Conservation (phyloP, 2,113 vertebrate genomes). For the Solea senegalensis region DNA sequence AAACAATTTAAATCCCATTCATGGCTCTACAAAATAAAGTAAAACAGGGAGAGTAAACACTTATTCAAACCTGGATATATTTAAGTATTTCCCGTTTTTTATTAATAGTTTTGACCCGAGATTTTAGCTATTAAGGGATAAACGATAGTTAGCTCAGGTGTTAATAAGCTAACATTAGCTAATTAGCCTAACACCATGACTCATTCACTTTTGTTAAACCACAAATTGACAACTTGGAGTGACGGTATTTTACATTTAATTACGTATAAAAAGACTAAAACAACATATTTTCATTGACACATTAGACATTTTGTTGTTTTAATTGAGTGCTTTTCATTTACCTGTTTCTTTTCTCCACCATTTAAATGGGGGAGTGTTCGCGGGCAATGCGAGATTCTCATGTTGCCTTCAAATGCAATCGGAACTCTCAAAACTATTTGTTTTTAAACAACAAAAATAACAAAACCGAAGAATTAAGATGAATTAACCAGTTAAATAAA, state of each 20-base stretch:
- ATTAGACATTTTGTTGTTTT: no score
- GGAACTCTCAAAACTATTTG: not conserved
- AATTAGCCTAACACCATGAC: not conserved
- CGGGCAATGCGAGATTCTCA: not conserved
- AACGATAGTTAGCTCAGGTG: not conserved
- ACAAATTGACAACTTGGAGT: not conserved
- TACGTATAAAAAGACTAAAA: not conserved
- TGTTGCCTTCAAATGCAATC: constrained; percentile 26
- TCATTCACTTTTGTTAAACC: not conserved
- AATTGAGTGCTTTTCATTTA: not conserved
- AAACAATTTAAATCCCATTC: not conserved
- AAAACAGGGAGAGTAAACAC: not conserved
- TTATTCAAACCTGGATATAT: not conserved
- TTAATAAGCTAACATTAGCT: constrained; percentile 1
- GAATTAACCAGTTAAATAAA: not conserved
- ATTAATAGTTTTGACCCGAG: not conserved
- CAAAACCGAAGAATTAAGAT: no score
- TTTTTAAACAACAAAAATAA: no score
- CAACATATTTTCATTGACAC: no score
- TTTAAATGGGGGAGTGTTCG: not conserved
- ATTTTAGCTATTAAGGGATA: not conserved
- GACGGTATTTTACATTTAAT: not conserved
- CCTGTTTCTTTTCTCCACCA: not conserved
- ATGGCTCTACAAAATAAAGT: not conserved
- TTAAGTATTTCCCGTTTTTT: not conserved